Evolutionary conservation across 1,140 invertebrate species (phyloP), one percentile per base, ranked within the genome.

Genomic region (Temnothorax longispinosus): DNA sequence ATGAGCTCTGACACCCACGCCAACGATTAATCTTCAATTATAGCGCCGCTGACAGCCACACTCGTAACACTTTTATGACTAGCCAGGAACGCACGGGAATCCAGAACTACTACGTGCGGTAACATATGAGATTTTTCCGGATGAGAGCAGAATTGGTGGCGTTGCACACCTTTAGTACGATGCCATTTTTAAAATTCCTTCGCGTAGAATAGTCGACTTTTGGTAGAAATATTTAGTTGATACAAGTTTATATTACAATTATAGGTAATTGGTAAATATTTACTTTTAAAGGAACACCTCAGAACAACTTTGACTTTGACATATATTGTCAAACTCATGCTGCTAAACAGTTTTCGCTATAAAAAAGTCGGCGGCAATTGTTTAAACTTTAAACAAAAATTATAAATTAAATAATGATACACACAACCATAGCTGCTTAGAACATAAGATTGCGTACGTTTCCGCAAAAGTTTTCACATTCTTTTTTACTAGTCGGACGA

Each of bases 11-110:
- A 88, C 85, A 89, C 87, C 91, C 80, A 88, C 89, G 32, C 64
- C n/a, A 65, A 76, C 91, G 92, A 93, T 93, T 93, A 93, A 93
- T 93, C 93, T 93, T 93, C 92, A 88, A 93, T 92, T 93, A 93
- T 93, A 81, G 90, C 78, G 72, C 77, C 88, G 88, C 75, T 92
- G 92, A 93, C 92, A 92, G 90, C 74, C 64, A 35, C 82, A 90
- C 90, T 92, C 92, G 92, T 93, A 93, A 93, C 82, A 93, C 85
- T 92, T 93, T 93, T 93, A 93, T 88, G 86, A 81, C 60, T 80
- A 67, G 13, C 77, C 50, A 15, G 71, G 58, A 78, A 77, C 41
- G 52, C 41, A 5, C 50, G 41, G 44, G 52, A 32, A 81, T 84
- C 15, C 13, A 44, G 74, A 72, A 82, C 3, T 60, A 41, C n/a